Base-by-base conservation (phyloP, 2,888 invertebrate genomes). In the Eurois occulta region DNA sequence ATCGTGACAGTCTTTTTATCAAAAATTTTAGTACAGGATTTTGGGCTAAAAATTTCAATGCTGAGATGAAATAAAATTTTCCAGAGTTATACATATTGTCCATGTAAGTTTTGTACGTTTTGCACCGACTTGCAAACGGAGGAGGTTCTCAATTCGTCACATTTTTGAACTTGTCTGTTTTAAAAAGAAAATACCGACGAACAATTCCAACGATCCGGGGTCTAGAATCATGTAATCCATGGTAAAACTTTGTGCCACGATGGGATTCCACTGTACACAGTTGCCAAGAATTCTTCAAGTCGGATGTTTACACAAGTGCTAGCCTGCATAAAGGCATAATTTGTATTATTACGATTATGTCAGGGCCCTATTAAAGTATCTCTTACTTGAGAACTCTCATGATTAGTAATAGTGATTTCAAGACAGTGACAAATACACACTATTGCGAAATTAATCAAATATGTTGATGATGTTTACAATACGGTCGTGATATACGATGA, bases 271-370 rank as follows among this genome's bases (percentile, higher is more conserved):
- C n/a, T n/a, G 28, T 55, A 28, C 6, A n/a, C 52, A n/a, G 24
- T 43, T 64, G 52, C 24, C 41, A 24, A 64, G 28, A 70, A 69
- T 32, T 79, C 16, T 48, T 75, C 3, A 62, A 41, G 38, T 72
- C 24, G 64, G 58, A 52, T 78, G 72, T 83, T 83, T 73, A 64
- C 48, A 76, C 75, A 83, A 83, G 84, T 83, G 79, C 16, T 28
- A 32, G 4, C 4, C 13, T 58, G 71, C 74, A 16, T 41, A 65
- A 41, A 13, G 35, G 18, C 32, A 18, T 32, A 32, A 21, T 24
- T 48, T 55, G 66, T 43, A 52, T 73, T 55, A 32, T 32, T 32
- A 60, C 8, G 21, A 5, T 46, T n/a, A 52, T 70, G 38, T 38
- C 38, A 68, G n/a, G n/a, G 28, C 6, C 46, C 24, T 46, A n/a